These are phyloP conservation scores for Uropetala carovei DNA, from an alignment of 2,888 invertebrate genomes.

Conservation along the genomic window DNA sequence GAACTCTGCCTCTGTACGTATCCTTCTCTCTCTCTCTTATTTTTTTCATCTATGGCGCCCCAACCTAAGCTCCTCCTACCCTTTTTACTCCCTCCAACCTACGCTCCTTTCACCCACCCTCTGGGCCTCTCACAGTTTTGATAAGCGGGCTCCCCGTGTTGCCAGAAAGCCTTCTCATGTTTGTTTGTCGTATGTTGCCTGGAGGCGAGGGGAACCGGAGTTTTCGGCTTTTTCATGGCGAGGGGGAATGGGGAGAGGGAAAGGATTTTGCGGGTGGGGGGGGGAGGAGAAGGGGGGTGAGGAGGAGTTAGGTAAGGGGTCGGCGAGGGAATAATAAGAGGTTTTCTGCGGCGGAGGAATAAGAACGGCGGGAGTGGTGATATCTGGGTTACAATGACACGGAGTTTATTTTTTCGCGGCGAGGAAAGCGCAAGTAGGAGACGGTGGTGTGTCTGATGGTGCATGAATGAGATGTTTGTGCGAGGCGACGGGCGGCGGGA, in stretches of 20 bases:
- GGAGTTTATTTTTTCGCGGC: not conserved
- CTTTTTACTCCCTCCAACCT: not conserved
- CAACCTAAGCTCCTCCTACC: not conserved
- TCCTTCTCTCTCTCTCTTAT: not conserved
- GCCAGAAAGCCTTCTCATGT: constrained; percentile 58
- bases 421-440: constrained; percentile 1
- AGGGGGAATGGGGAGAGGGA: not conserved
- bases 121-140: constrained; percentile 33
- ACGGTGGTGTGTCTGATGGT: not conserved
- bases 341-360: not conserved
- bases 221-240: constrained; percentile 15
- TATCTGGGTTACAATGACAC: constrained; percentile 6
- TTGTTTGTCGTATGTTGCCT: constrained; percentile 49
- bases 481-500: not conserved
- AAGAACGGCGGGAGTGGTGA: not conserved
- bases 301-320: not conserved
- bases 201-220: constrained; percentile 15
- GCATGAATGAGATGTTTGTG: constrained; percentile 18
- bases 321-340: not conserved
- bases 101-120: not conserved
- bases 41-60: not conserved
- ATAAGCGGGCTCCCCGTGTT: constrained; percentile 60
- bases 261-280: not conserved
- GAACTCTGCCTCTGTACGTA: not conserved
- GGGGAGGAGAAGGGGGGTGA: not conserved